Conservation (phyloP, 1,140 invertebrate species). For the Aphelenchoides besseyi region DNA sequence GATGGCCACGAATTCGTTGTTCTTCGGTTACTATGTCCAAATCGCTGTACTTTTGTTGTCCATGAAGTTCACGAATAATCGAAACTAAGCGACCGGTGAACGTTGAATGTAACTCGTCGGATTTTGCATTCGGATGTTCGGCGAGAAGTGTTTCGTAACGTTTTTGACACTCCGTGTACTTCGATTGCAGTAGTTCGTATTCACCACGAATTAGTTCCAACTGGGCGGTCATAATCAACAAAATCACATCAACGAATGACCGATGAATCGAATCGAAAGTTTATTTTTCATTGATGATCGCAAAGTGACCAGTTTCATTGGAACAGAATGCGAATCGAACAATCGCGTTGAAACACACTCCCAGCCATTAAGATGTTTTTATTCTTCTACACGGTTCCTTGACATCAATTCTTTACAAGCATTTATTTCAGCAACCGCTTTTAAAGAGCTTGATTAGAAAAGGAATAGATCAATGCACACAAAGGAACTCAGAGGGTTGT, state of each 20-base stretch:
- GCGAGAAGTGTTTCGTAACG: neutral
- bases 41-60: conserved; percentile 1
- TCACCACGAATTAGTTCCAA: no score
- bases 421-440: no score
- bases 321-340: neutral
- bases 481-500: no score
- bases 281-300: neutral
- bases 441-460: no score
- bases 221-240: neutral
- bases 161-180: neutral
- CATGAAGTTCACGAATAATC: neutral
- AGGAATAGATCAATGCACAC: no score
- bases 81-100: neutral
- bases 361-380: no score
- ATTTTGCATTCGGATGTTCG: neutral
- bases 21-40: neutral
- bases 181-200: neutral
- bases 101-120: neutral
- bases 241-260: neutral
- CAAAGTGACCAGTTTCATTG: no score
- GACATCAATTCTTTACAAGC: no score
- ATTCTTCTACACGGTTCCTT: no score
- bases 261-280: neutral
- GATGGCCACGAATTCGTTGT: conserved; percentile 73
- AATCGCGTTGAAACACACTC: neutral